Percentiles rank a stretch among this genome's conserved stretches.
Evolutionary conservation across 2,113 vertebrate species (phyloP).

Genomic region (Antigone vipio): DNA sequence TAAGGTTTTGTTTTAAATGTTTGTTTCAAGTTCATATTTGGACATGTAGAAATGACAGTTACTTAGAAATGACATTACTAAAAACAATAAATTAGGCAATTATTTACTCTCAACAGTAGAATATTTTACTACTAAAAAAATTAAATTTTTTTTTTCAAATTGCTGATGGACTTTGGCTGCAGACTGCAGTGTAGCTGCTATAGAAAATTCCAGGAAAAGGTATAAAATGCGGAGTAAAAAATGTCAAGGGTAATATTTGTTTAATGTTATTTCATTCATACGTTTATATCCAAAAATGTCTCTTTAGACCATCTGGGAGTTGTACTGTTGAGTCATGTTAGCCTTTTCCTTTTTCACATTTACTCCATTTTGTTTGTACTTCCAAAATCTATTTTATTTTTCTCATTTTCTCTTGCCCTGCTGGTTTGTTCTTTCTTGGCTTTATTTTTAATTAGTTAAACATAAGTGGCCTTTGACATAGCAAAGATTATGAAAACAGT

Average conservation of each 20-base stretch:
- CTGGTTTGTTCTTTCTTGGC: conserved; percentile 51
- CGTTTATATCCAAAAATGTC: conserved; percentile 5
- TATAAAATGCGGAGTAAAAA: conserved; percentile 26
- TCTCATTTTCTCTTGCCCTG: conserved; percentile 45
- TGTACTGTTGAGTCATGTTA: conserved; percentile 50
- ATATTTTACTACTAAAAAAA: not conserved
- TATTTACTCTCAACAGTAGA: not conserved
- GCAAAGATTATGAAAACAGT: conserved; percentile 59
- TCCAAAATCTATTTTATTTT: conserved; percentile 41
- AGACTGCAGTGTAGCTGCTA: not conserved
- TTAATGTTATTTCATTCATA: conserved; percentile 48
- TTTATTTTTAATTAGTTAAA: conserved; percentile 67
- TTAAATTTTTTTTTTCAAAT: not conserved
- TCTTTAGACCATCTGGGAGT: conserved; percentile 5
- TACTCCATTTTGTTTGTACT: conserved; percentile 42
- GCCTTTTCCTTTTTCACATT: conserved; percentile 37
- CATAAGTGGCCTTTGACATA: conserved; percentile 60
- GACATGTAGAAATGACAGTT: not conserved
- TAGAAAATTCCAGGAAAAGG: conserved; percentile 40
- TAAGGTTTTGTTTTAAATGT: not conserved
- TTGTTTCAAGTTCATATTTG: not conserved
- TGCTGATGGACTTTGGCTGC: not conserved
- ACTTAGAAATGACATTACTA: not conserved
- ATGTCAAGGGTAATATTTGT: conserved; percentile 19
- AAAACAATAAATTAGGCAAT: not conserved